Evolutionary conservation across 92 coral and sea anemone species (phyloP).

Genomic region (Pocillopora meandrina): DNA sequence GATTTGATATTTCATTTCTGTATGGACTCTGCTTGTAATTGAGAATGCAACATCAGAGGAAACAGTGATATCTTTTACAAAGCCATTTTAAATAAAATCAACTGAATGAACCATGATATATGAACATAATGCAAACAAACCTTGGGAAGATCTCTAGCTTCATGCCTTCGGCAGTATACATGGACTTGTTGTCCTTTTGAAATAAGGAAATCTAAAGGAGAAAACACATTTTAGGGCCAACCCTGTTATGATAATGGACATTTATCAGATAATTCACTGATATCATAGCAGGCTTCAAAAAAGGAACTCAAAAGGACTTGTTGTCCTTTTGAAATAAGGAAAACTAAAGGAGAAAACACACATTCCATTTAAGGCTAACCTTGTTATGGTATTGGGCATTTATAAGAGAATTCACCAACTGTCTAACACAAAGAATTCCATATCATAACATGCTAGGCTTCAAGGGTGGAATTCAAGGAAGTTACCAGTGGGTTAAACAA

Average conservation of each 20-base stretch:
- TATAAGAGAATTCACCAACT: no score
- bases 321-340: constrained; percentile 73
- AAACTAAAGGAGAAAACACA: constrained; percentile 53
- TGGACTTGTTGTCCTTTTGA: constrained; percentile 86
- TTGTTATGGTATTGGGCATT: no score
- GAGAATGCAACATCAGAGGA: no score
- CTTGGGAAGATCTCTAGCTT: constrained; percentile 72
- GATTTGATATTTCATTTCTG: no score
- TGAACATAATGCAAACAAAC: constrained; percentile 25
- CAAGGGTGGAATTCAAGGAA: background rate
- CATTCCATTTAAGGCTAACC: no score
- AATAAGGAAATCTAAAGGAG: constrained; percentile 73
- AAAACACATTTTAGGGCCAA: background rate
- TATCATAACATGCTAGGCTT: background rate
- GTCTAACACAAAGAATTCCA: no score
- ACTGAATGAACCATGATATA: background rate
- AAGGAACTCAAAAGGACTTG: constrained; percentile 69
- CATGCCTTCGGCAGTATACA: constrained; percentile 80
- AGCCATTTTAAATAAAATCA: no score
- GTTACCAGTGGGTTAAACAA: background rate
- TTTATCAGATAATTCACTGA: no score
- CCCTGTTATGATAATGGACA: no score
- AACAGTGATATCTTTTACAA: no score
- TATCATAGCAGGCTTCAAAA: no score
- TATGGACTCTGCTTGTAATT: no score